Base-by-base conservation (phyloP, 2,797 vertebrate species). In the Tadarida brasiliensis region DNA sequence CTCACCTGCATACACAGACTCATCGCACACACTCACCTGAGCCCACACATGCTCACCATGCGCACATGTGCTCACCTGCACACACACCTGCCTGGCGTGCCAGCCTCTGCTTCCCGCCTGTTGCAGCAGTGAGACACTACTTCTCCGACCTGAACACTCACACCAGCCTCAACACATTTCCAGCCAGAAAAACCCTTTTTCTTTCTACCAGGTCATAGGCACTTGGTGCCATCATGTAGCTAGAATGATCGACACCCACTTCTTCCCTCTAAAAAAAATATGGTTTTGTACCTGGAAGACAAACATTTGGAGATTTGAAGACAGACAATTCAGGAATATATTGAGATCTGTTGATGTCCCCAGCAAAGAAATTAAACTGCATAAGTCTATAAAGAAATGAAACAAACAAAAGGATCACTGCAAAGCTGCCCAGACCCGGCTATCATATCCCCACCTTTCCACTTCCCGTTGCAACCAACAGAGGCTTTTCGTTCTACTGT, bases 231-330 rank as follows among this genome's bases (percentile, higher is more conserved):
- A 28, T 61, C 59, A 92, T 87, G 54, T 63, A 91, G 56, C 59
- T 81, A 82, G 33, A 90, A 86, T 81, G 35, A 84, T 54, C 67
- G 35, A 87, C 33, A 39, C 10, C 22, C 8, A 56, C 35, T 4
- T 78, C 87, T 86, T 95, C 77, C 59, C 90, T 81, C 94, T 96
- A 93, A 94, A 91, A 85, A 35, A 56, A 67, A 57, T 70, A 28
- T 44, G 19, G 87, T 96, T 97, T 95, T 85, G 61, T 98, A 98
- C 98, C 98, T 98, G 96, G 96, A 98, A 98, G 86, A 98, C 68
- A 78, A 98, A 98, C 70, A 81, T 93, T 87, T 98, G 97, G 76
- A 98, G 97, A 93, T 98, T 97, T 76, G 98, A 98, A 97, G 96
- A 98, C 49, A 98, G 24, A 77, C 87, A 96, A 19, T 97, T 97